phyloP scores from a whole-genome alignment of 1,140 invertebrate genomes.

The Lepidurus arcticus region DNA sequence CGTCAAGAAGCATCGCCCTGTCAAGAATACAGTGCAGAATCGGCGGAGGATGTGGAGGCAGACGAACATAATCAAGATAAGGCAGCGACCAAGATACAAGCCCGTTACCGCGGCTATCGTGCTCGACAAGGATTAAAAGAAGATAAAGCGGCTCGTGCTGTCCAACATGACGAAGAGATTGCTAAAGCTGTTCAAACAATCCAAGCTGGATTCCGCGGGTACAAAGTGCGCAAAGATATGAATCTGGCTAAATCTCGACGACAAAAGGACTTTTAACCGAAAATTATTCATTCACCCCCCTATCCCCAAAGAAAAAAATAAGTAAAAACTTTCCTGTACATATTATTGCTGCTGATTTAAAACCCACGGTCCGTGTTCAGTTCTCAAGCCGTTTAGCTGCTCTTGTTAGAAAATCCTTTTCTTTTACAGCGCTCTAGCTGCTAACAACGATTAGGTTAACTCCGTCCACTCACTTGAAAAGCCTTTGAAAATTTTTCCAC shows the following conservation, averaged over 20 bases:
- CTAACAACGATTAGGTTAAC: too few species aligned
- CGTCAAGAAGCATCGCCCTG: background rate
- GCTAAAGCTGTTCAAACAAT: slow-evolving; percentile 63
- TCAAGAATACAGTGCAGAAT: background rate
- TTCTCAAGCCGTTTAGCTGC: too few species aligned
- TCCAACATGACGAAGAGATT: background rate
- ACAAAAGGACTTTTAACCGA: background rate
- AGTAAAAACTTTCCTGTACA: too few species aligned
- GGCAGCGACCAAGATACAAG: slow-evolving; percentile 68
- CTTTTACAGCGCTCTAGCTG: too few species aligned
- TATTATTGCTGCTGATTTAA: too few species aligned
- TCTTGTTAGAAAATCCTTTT: too few species aligned
- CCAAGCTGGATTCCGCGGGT: slow-evolving; percentile 65
- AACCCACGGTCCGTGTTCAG: too few species aligned
- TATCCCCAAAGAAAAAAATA: too few species aligned
- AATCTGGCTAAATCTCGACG: slow-evolving; percentile 30
- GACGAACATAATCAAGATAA: slow-evolving; percentile 27
- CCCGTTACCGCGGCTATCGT: slow-evolving; percentile 63
- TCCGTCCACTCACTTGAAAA: too few species aligned
- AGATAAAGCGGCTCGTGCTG: slow-evolving; percentile 27
- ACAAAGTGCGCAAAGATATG: slow-evolving; percentile 59
- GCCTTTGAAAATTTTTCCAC: too few species aligned
- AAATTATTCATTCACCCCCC: too few species aligned
- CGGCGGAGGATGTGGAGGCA: slow-evolving; percentile 38
- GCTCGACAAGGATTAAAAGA: slow-evolving; percentile 55